These are phyloP conservation scores for Athalia rosae DNA, from an alignment of 2,888 invertebrate species.

Conservation along the genomic window DNA sequence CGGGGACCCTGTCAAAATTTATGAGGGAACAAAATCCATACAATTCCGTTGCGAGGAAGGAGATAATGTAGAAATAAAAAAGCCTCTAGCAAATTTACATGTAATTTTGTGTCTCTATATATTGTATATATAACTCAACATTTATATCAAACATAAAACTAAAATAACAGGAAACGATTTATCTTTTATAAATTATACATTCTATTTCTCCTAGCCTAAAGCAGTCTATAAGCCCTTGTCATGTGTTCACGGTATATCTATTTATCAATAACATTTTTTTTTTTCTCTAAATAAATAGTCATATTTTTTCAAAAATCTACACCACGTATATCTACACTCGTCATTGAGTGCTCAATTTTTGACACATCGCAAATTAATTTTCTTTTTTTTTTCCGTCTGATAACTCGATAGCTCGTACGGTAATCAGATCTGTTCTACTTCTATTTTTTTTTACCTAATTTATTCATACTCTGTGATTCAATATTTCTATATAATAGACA, in stretches of 20 bases:
- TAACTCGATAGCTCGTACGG: slow-evolving; percentile 20
- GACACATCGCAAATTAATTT: neutral
- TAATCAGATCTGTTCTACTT: slow-evolving; percentile 23
- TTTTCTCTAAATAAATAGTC: slow-evolving; percentile 22
- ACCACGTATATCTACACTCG: slow-evolving; percentile 42
- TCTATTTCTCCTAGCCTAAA: slow-evolving; percentile 58
- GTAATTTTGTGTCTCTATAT: neutral
- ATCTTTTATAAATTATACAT: slow-evolving; percentile 33
- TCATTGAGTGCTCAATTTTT: slow-evolving; percentile 4
- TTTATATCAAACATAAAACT: slow-evolving; percentile 37
- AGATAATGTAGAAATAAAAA: slow-evolving; percentile 7
- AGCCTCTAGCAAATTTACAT: neutral
- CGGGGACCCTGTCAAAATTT: too few relatives aligned
- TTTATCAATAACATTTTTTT: slow-evolving; percentile 39
- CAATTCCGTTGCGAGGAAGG: neutral
- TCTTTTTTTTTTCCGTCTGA: too few relatives aligned
- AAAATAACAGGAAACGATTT: slow-evolving; percentile 38
- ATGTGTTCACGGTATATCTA: slow-evolving; percentile 52
- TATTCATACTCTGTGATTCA: neutral
- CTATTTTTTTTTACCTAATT: slow-evolving; percentile 1
- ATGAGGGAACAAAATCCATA: too few relatives aligned
- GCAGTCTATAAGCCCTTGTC: slow-evolving; percentile 66
- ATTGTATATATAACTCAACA: slow-evolving; percentile 26
- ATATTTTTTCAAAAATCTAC: slow-evolving; percentile 32
- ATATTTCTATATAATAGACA: neutral